Evolutionary conservation across 2,888 invertebrate genomes (phyloP).

Genomic region (Cacoxenus indagator): DNA sequence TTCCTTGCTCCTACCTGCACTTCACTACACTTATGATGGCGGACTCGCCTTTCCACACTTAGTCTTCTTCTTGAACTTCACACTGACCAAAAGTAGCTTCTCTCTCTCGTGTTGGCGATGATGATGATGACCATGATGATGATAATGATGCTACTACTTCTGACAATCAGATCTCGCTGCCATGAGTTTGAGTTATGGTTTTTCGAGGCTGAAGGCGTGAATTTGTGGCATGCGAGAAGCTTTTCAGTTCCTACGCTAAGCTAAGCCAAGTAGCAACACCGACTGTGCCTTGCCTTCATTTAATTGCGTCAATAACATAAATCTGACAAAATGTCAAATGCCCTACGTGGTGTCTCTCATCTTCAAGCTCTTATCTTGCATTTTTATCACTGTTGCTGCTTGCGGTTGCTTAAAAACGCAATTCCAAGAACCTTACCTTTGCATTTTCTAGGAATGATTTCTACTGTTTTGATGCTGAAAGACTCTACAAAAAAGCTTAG

Average conservation of each 20-base stretch:
- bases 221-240: not conserved
- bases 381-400: too few species aligned
- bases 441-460: too few species aligned
- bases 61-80: not conserved
- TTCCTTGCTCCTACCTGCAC: not conserved
- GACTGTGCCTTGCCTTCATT: not conserved
- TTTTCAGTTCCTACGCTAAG: not conserved
- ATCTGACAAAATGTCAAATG: too few species aligned
- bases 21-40: conserved; percentile 8
- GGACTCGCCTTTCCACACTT: not conserved
- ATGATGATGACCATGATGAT: not conserved
- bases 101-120: not conserved
- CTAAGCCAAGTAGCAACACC: not conserved
- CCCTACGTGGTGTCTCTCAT: too few species aligned
- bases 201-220: not conserved
- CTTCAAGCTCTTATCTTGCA: too few species aligned
- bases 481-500: too few species aligned
- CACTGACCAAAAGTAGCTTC: not conserved
- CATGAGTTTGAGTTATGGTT: conserved; percentile 6
- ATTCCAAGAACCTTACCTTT: too few species aligned
- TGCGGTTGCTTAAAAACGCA: too few species aligned
- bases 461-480: too few species aligned
- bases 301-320: not conserved
- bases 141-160: not conserved
- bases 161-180: not conserved